phyloP scores from a whole-genome alignment of 1,140 invertebrate genomes.

The Lineus longissimus region DNA sequence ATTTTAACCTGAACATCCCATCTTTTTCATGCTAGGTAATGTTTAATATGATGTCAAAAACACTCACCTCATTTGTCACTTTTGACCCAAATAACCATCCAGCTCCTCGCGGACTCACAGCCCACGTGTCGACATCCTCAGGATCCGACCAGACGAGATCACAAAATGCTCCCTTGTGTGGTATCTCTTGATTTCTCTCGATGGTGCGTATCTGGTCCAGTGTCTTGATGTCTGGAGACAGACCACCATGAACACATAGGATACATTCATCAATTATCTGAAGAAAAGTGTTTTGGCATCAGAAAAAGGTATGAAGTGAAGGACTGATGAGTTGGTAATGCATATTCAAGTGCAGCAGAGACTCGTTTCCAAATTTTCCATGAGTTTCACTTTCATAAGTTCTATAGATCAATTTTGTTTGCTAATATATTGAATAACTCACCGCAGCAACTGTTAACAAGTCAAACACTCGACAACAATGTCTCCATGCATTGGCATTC shows the following conservation, averaged over 20 bases:
- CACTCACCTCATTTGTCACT: slow-evolving; percentile 74
- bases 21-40: not conserved
- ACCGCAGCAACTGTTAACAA: slow-evolving; percentile 94
- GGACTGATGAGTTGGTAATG: too few species aligned
- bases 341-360: too few species aligned
- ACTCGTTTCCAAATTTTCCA: too few species aligned
- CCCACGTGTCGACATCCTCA: slow-evolving; percentile 87
- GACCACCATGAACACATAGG: slow-evolving; percentile 94
- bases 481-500: slow-evolving; percentile 97
- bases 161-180: slow-evolving; percentile 79
- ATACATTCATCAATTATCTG: slow-evolving; percentile 95
- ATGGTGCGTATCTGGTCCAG: slow-evolving; percentile 96
- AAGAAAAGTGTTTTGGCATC: slow-evolving; percentile 53
- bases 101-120: slow-evolving; percentile 94
- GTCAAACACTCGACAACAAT: slow-evolving; percentile 97
- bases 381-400: too few species aligned
- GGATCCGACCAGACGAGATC: slow-evolving; percentile 98
- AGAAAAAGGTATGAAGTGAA: too few species aligned
- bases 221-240: slow-evolving; percentile 97
- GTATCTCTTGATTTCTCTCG: slow-evolving; percentile 95
- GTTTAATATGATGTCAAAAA: not conserved
- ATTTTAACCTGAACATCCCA: not conserved
- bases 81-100: slow-evolving; percentile 94
- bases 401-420: too few species aligned
- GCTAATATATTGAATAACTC: too few species aligned